phyloP scores from a whole-genome alignment of 2,888 invertebrate species.

The Megaustenia siamemsis region DNA sequence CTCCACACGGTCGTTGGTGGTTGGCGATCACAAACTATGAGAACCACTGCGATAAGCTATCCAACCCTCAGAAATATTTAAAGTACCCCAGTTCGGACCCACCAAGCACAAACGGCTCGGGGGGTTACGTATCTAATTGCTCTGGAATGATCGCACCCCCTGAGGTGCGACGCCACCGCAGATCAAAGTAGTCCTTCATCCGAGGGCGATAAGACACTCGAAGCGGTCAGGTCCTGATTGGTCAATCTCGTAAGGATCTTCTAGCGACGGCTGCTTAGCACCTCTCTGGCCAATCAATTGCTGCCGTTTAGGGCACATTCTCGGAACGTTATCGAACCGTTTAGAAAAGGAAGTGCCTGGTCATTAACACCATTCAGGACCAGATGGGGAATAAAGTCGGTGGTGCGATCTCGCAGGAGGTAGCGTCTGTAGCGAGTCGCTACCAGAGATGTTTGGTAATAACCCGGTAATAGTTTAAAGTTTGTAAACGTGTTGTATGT shows the following conservation, averaged over 20 bases:
- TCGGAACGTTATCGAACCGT: background rate
- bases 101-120: no score
- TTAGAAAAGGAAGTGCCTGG: background rate
- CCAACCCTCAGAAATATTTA: no score
- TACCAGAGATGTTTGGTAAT: no score
- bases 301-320: slow-evolving; percentile 53
- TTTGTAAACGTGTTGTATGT: no score
- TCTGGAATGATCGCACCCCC: background rate
- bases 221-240: background rate
- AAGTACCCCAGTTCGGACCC: no score
- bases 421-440: no score
- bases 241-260: slow-evolving; percentile 46
- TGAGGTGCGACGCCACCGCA: background rate
- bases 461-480: no score
- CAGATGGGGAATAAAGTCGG: background rate
- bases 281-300: background rate
- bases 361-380: background rate
- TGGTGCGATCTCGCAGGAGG: no score
- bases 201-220: slow-evolving; percentile 14
- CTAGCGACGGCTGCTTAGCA: background rate
- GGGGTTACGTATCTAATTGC: background rate
- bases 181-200: slow-evolving; percentile 9
- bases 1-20: no score
- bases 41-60: no score
- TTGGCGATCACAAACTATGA: no score